Conservation (phyloP, 2,888 invertebrate genomes). For the Azorinus chamasolen region DNA sequence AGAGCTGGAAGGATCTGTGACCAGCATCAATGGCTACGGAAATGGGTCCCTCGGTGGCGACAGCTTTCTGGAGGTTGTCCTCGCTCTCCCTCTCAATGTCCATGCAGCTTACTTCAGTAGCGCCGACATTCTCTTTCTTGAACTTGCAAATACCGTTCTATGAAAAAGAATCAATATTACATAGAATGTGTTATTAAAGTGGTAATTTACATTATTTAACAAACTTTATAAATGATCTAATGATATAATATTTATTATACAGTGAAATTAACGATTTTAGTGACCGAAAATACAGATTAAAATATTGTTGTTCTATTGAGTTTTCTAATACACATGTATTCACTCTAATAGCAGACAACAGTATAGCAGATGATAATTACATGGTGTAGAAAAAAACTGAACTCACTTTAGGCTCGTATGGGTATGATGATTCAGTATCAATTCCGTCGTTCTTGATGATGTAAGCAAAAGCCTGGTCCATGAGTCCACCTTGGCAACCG, state of each 20-base stretch:
- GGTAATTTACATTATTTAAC: no score
- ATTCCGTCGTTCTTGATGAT: conserved; percentile 89
- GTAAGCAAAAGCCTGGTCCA: conserved; percentile 82
- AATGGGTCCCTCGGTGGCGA: conserved; percentile 94
- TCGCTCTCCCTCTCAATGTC: conserved; percentile 89
- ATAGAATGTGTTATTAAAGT: no score
- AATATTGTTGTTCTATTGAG: no score
- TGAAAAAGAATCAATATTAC: no score
- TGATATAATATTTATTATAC: no score
- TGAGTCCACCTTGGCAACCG: conserved; percentile 83
- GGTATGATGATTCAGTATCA: conserved; percentile 95
- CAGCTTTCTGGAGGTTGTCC: conserved; percentile 91
- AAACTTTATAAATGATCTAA: no score
- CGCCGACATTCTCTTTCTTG: conserved; percentile 62
- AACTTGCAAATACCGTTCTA: conserved; percentile 81
- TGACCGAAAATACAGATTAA: no score
- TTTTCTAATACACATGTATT: no score
- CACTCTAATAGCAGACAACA: no score
- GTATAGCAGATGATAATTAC: no score
- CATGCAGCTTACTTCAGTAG: conserved; percentile 67
- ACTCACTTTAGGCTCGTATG: conserved; percentile 88
- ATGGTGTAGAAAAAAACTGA: no score
- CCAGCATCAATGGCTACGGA: conserved; percentile 96
- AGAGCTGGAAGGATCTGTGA: conserved; percentile 88
- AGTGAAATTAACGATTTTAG: no score